Evolutionary conservation across 1,140 invertebrate genomes (phyloP).

Genomic region (Calosoma granatense): DNA sequence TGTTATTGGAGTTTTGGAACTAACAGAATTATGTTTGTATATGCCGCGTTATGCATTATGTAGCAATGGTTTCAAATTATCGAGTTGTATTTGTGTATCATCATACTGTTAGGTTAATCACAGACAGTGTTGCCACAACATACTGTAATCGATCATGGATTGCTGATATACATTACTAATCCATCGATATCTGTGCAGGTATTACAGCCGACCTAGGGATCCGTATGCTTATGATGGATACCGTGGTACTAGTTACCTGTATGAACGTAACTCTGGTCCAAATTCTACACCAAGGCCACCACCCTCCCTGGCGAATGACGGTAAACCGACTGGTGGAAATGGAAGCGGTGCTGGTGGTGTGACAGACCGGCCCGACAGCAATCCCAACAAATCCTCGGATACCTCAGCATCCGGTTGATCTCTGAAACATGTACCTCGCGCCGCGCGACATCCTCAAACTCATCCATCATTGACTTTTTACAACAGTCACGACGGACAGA

Average conservation of each 20-base stretch:
- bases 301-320: neutral
- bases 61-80: no score
- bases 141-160: no score
- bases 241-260: slow-evolving; percentile 37
- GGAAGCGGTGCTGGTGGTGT: neutral
- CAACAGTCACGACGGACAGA: no score
- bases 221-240: slow-evolving; percentile 36
- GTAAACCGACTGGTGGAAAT: no score
- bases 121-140: no score
- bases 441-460: neutral
- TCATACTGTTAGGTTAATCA: no score
- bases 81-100: no score
- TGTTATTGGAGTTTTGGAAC: no score
- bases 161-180: no score
- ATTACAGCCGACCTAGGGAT: slow-evolving; percentile 30
- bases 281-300: slow-evolving; percentile 23
- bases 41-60: no score
- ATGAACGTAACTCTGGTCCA: slow-evolving; percentile 35
- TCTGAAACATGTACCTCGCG: neutral
- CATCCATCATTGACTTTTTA: slow-evolving; percentile 7
- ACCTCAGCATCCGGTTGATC: neutral
- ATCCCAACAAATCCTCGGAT: slow-evolving; percentile 6
- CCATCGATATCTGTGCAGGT: no score
- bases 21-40: no score
- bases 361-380: neutral